Conservation (phyloP, 2,888 invertebrate species). For the Octodonta nipae region DNA sequence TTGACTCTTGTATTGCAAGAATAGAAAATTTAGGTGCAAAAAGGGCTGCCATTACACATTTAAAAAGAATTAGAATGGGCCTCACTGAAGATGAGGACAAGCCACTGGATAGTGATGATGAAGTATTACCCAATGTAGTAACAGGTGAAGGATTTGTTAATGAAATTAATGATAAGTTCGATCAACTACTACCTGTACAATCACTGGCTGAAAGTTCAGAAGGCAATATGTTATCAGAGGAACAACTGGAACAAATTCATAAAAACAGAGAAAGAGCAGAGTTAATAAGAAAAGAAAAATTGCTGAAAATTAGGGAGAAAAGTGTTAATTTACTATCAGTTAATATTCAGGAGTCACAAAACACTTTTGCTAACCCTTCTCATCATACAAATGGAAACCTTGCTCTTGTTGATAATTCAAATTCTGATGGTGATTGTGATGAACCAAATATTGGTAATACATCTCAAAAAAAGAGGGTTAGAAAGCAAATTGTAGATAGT, state of each 20-base stretch:
- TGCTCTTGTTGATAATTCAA: not conserved
- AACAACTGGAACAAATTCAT: constrained; percentile 55
- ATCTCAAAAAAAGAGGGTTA: constrained; percentile 2
- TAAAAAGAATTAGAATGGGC: constrained; percentile 52
- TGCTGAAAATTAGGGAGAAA: too few relatives aligned
- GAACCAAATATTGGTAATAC: constrained; percentile 1
- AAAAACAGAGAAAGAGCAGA: constrained; percentile 33
- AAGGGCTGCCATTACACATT: constrained; percentile 61
- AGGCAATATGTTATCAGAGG: constrained; percentile 38
- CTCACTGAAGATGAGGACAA: constrained; percentile 38
- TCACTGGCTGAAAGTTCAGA: constrained; percentile 1
- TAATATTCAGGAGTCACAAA: too few relatives aligned
- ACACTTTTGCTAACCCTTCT: too few relatives aligned
- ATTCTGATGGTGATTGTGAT: not conserved
- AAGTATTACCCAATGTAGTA: constrained; percentile 21
- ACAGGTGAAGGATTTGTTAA: constrained; percentile 42
- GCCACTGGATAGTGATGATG: constrained; percentile 33
- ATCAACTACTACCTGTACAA: constrained; percentile 12
- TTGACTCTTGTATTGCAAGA: constrained; percentile 70
- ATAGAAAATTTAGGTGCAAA: constrained; percentile 74
- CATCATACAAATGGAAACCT: too few relatives aligned
- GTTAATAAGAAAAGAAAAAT: constrained; percentile 31
- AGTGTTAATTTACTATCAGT: too few relatives aligned
- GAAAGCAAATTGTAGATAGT: constrained; percentile 4
- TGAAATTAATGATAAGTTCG: constrained; percentile 14